These are phyloP conservation scores for Acestrorhynchus altus DNA, from an alignment of 2,797 vertebrate species.

Conservation along the genomic window DNA sequence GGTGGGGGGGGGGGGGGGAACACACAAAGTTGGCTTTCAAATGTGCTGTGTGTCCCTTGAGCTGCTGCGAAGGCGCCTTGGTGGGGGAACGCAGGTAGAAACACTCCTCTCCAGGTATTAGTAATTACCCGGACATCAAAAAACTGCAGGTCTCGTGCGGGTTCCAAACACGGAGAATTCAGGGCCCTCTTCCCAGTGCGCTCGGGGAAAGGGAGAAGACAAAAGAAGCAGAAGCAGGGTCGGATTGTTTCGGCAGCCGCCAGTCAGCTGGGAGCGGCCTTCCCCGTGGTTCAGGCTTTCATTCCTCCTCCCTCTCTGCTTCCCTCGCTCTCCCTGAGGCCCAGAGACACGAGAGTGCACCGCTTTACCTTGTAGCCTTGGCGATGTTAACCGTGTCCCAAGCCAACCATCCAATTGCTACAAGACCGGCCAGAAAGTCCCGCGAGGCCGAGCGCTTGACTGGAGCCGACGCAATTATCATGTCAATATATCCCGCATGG, in stretches of 20 bases:
- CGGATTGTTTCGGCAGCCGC: constrained; percentile 91
- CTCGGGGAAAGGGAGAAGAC: constrained; percentile 78
- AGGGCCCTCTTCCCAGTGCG: constrained; percentile 71
- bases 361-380: constrained; percentile 87
- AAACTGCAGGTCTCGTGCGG: constrained; percentile 39
- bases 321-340: constrained; percentile 76
- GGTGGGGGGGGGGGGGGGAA: not conserved
- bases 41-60: constrained; percentile 28
- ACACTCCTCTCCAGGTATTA: constrained; percentile 56
- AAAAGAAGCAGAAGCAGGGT: constrained; percentile 84
- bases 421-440: constrained; percentile 88
- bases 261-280: constrained; percentile 81
- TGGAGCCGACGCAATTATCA: constrained; percentile 92
- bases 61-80: constrained; percentile 30
- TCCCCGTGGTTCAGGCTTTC: constrained; percentile 68
- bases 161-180: constrained; percentile 31
- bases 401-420: constrained; percentile 94
- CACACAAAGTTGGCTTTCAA: constrained; percentile 46
- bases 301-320: constrained; percentile 67
- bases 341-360: constrained; percentile 91
- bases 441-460: constrained; percentile 88
- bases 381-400: constrained; percentile 91
- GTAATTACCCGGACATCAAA: constrained; percentile 60
- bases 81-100: constrained; percentile 43
- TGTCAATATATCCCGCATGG: constrained; percentile 92